These are phyloP conservation scores for Oasisia sp. DNA, from an alignment of 2,888 invertebrate genomes.

Conservation along the genomic window DNA sequence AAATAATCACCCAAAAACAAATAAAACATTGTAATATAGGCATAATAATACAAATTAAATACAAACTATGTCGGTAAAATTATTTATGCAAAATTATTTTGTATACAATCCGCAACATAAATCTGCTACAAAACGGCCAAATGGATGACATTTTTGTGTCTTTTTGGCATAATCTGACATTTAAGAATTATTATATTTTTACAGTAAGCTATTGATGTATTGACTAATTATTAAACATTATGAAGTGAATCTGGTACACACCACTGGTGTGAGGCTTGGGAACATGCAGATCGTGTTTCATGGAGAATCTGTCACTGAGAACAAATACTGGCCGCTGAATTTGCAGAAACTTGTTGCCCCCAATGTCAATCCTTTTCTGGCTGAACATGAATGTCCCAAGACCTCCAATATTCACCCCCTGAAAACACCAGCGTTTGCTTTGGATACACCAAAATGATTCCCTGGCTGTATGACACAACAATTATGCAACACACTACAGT, in stretches of 20 bases:
- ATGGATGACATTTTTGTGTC: no score
- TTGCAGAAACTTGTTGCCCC: constrained; percentile 62
- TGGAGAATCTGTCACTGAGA: constrained; percentile 64
- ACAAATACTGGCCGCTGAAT: constrained; percentile 65
- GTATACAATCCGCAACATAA: no score
- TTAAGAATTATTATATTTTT: not conserved
- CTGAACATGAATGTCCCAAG: constrained; percentile 64
- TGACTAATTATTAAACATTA: not conserved
- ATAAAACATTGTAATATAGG: no score
- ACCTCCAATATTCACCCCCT: constrained; percentile 62
- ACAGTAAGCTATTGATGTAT: not conserved
- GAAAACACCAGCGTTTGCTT: constrained; percentile 33
- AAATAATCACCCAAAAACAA: no score
- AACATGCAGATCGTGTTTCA: constrained; percentile 60
- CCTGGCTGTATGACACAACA: not conserved
- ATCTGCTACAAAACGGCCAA: no score
- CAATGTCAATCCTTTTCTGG: constrained; percentile 64
- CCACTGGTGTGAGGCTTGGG: constrained; percentile 50
- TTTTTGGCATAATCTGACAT: no score
- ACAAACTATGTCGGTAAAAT: no score
- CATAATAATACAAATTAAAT: no score
- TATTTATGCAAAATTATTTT: not conserved
- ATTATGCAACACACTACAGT: not conserved
- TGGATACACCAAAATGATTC: not conserved
- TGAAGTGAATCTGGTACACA: not conserved